phyloP scores from a whole-genome alignment of 2,888 invertebrate genomes.

The Lissocephala sabroskyi region DNA sequence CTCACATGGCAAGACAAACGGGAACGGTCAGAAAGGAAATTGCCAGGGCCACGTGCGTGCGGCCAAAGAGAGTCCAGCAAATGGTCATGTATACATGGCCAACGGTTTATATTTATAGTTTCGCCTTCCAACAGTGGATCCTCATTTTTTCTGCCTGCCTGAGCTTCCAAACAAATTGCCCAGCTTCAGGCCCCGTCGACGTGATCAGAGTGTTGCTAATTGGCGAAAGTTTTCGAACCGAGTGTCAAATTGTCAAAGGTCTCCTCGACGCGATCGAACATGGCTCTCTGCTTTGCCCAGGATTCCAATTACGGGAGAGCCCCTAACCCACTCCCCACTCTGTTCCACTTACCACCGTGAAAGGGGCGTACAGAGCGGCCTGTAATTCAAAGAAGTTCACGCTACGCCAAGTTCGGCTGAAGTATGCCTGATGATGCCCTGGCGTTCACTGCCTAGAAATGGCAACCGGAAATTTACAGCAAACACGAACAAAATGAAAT shows the following conservation, averaged over 20 bases:
- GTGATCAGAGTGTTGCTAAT: slow-evolving; percentile 36
- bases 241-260: slow-evolving; percentile 11
- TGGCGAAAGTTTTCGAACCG: slow-evolving; percentile 27
- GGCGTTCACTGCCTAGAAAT: slow-evolving; percentile 33
- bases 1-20: neutral
- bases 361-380: too few species aligned
- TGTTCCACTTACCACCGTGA: too few species aligned
- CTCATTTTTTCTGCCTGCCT: neutral
- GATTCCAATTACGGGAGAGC: too few species aligned
- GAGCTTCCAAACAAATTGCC: slow-evolving; percentile 32
- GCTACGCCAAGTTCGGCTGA: slow-evolving; percentile 57
- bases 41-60: neutral
- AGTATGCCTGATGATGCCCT: slow-evolving; percentile 34
- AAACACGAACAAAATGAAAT: slow-evolving; percentile 42
- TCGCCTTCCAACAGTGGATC: too few species aligned
- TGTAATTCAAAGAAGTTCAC: slow-evolving; percentile 64
- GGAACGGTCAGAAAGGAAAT: neutral
- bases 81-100: too few species aligned
- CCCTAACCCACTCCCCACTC: too few species aligned
- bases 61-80: too few species aligned
- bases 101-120: too few species aligned
- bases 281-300: too few species aligned
- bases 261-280: neutral
- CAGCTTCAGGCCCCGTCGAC: slow-evolving; percentile 15
- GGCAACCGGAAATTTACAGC: slow-evolving; percentile 64